Evolutionary conservation across 2,797 vertebrate genomes (phyloP).

Genomic region (Scleropages formosus): DNA sequence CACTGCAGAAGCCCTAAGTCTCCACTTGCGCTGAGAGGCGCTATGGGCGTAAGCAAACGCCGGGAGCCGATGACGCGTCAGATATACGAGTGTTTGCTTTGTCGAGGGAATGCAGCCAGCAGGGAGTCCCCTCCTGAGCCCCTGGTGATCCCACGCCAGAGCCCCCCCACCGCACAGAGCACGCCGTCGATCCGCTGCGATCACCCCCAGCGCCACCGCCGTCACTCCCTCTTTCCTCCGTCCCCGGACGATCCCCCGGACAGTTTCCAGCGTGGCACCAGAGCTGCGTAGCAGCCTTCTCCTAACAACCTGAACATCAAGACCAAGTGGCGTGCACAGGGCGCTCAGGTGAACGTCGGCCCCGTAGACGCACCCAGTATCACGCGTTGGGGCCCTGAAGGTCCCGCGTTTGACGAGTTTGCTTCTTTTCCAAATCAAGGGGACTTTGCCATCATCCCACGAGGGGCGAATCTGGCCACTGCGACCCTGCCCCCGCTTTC

Average conservation of each 20-base stretch:
- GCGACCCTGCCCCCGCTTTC: too few relatives aligned
- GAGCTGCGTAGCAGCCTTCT: not conserved
- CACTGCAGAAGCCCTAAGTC: conserved; percentile 45
- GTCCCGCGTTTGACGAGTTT: too few relatives aligned
- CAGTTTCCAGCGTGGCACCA: too few relatives aligned
- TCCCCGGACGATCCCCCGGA: too few relatives aligned
- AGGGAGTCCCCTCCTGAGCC: conserved; percentile 58
- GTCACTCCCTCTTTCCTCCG: too few relatives aligned
- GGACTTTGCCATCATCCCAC: too few relatives aligned
- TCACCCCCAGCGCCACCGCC: conserved; percentile 12
- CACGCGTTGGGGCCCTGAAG: too few relatives aligned
- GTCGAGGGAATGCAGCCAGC: conserved; percentile 61
- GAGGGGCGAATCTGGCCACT: too few relatives aligned
- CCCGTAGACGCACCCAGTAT: too few relatives aligned
- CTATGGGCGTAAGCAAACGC: conserved; percentile 70
- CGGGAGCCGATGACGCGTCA: conserved; percentile 68
- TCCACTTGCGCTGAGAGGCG: conserved; percentile 57
- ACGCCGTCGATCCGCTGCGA: conserved; percentile 50
- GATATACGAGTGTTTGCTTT: conserved; percentile 76
- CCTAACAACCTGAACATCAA: not conserved
- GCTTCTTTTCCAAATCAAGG: too few relatives aligned
- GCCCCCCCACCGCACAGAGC: conserved; percentile 53
- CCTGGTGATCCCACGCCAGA: conserved; percentile 52
- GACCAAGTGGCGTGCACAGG: not conserved
- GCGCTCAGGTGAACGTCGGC: not conserved